Conservation (phyloP, 2,113 vertebrate genomes). For the Heliornis fulica region DNA sequence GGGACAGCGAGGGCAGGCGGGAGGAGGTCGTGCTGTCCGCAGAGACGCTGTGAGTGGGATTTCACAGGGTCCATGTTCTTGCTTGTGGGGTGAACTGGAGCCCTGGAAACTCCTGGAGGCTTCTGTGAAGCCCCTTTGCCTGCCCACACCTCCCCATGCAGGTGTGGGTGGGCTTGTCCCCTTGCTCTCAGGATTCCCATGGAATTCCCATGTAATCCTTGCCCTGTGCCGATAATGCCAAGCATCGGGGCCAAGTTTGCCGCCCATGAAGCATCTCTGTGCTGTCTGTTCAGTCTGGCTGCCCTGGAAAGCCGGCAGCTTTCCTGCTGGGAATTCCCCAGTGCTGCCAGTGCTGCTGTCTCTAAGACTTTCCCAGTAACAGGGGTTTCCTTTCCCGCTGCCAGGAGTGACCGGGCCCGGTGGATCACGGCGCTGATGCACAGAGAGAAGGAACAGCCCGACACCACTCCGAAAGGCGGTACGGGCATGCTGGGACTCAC, state of each 20-base stretch:
- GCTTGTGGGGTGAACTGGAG: neutral
- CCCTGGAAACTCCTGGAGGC: neutral
- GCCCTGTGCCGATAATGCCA: neutral
- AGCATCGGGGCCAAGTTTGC: neutral
- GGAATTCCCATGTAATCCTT: rapidly evolving
- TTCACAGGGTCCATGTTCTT: rapidly evolving
- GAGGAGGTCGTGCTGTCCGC: conserved; percentile 81
- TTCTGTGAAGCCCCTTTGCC: neutral
- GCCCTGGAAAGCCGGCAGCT: neutral
- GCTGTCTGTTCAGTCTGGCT: neutral
- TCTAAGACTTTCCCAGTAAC: neutral
- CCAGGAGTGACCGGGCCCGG: conserved; percentile 87
- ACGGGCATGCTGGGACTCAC: neutral
- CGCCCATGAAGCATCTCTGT: neutral
- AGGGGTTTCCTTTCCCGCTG: neutral
- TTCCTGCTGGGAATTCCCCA: neutral
- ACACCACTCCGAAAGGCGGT: conserved; percentile 78
- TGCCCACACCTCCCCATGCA: rapidly evolving
- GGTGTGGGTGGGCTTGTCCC: neutral
- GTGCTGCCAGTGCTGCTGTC: rapidly evolving
- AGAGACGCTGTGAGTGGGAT: conserved; percentile 79
- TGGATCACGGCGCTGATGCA: conserved; percentile 85
- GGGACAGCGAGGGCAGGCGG: conserved; percentile 83
- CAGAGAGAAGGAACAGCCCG: conserved; percentile 55
- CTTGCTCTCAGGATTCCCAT: neutral